Percentiles rank a stretch among this genome's conserved stretches.
These are phyloP conservation scores for Micoletzkya japonica DNA, from an alignment of 2,888 invertebrate species.

Conservation along the genomic window DNA sequence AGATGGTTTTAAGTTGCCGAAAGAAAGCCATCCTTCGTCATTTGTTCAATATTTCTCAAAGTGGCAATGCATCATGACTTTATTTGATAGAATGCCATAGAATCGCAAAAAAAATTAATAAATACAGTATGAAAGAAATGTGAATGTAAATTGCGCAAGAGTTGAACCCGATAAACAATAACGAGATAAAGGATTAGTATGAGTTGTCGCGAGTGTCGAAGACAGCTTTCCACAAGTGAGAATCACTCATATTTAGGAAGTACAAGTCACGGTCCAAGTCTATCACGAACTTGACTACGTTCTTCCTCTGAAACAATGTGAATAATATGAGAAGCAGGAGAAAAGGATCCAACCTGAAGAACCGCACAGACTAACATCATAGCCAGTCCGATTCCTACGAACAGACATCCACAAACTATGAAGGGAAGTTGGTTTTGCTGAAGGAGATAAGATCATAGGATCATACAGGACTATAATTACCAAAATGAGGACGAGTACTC, in stretches of 20 bases:
- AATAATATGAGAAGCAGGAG: not conserved
- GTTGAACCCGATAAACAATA: too few relatives aligned
- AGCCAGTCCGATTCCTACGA: constrained; percentile 51
- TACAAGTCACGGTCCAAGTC: constrained; percentile 58
- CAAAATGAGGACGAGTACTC: constrained; percentile 57
- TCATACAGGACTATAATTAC: constrained; percentile 36
- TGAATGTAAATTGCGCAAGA: too few relatives aligned
- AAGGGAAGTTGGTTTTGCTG: constrained; percentile 55
- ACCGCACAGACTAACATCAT: constrained; percentile 58
- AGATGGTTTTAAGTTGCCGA: too few relatives aligned
- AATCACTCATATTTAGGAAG: constrained; percentile 55
- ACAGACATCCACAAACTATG: constrained; percentile 53
- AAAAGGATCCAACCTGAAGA: constrained; percentile 35
- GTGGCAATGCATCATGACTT: too few relatives aligned
- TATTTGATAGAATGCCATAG: too few relatives aligned
- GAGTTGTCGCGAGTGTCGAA: too few relatives aligned
- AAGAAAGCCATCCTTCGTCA: too few relatives aligned
- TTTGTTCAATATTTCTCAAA: too few relatives aligned
- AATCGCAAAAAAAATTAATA: too few relatives aligned
- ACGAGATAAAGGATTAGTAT: too few relatives aligned
- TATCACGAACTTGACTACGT: constrained; percentile 54
- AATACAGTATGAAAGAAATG: too few relatives aligned
- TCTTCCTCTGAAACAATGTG: constrained; percentile 47
- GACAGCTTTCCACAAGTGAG: constrained; percentile 52
- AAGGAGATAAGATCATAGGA: too few relatives aligned